Percentiles rank a stretch among this genome's conserved stretches.
Conservation (phyloP, 2,888 invertebrate genomes). For the Megamerina dolium region DNA sequence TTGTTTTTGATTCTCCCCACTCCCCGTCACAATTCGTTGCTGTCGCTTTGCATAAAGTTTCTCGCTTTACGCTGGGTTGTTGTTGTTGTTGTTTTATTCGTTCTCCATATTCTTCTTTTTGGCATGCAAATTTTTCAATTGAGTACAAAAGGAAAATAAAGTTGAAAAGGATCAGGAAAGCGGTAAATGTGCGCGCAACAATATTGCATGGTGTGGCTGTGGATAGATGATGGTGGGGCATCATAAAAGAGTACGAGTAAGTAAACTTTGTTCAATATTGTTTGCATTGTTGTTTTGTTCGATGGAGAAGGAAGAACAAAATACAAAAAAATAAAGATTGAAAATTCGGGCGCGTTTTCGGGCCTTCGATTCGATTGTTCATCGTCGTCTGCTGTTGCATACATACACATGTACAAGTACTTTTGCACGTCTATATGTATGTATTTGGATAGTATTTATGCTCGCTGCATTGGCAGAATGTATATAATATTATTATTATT, state of each 20-base stretch:
- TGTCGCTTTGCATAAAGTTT: no score
- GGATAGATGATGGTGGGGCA: neutral
- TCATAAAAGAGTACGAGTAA: constrained; percentile 18
- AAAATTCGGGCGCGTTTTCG: constrained; percentile 5
- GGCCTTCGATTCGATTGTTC: neutral
- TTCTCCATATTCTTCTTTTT: constrained; percentile 21
- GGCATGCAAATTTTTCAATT: constrained; percentile 32
- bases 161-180: constrained; percentile 12
- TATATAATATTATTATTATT: constrained; percentile 41
- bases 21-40: no score
- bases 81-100: no score
- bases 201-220: neutral
- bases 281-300: constrained; percentile 8
- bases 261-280: constrained; percentile 24
- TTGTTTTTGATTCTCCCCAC: no score
- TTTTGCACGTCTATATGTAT: no score
- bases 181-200: neutral
- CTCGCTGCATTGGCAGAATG: constrained; percentile 12
- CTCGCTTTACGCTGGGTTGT: no score
- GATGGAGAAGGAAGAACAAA: no score
- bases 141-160: constrained; percentile 24
- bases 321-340: no score
- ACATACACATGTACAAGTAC: no score
- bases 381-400: neutral
- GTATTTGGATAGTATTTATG: no score